Evolutionary conservation across 1,140 invertebrate species (phyloP).

Genomic region (Papilio helenus): DNA sequence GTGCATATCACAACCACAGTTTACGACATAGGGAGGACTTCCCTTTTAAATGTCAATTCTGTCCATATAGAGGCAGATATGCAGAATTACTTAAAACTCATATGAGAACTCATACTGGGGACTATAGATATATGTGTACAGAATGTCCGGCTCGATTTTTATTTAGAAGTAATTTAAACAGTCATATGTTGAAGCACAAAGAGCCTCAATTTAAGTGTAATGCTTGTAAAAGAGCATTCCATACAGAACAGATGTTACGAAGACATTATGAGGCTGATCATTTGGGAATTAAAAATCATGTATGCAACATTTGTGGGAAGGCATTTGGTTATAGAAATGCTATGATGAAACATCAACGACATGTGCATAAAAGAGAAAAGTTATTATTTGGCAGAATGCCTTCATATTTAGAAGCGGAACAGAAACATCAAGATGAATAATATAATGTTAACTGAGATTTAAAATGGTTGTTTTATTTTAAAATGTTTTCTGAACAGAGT

Average conservation of each 20-base stretch:
- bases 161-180: conserved; percentile 82
- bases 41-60: conserved; percentile 71
- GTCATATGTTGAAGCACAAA: conserved; percentile 76
- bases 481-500: too few relatives aligned
- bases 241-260: conserved; percentile 64
- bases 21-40: conserved; percentile 71
- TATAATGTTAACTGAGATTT: background rate
- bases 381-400: conserved; percentile 61
- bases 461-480: too few relatives aligned
- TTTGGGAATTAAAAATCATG: conserved; percentile 80
- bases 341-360: conserved; percentile 81
- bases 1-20: conserved; percentile 73
- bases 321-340: conserved; percentile 81
- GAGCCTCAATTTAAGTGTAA: conserved; percentile 72
- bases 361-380: conserved; percentile 80
- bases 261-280: conserved; percentile 79
- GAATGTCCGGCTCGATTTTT: conserved; percentile 81
- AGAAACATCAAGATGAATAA: conserved; percentile 40
- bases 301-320: conserved; percentile 81
- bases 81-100: conserved; percentile 75
- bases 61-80: conserved; percentile 71
- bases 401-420: conserved; percentile 60
- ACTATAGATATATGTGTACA: conserved; percentile 81
- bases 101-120: conserved; percentile 80
- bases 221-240: conserved; percentile 68